Evolutionary conservation across 2,888 invertebrate genomes (phyloP), one percentile per base, ranked within the genome.

Genomic region (Lissocephala sabroskyi): DNA sequence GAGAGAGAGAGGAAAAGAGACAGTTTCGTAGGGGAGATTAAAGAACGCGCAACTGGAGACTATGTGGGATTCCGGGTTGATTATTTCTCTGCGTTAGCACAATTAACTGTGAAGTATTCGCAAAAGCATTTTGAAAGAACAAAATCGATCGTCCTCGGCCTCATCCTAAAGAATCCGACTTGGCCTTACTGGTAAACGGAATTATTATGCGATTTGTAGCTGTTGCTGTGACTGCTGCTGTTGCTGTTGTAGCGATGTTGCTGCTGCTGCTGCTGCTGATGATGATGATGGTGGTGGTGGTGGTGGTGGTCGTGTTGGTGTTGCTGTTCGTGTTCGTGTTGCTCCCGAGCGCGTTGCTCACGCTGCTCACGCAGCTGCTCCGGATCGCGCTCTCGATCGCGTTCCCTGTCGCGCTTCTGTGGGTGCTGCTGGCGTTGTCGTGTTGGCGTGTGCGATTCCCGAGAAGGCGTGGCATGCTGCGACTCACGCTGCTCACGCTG

Each of bases 151-250:
- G 23, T 41, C 37, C 45, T n/a, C n/a, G n/a, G n/a, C n/a, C n/a
- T n/a, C n/a, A n/a, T n/a, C n/a, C n/a, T n/a, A n/a, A n/a, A n/a
- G n/a, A 35, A 17, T 35, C 10, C 16, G 35, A 35, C 1, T 56
- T 41, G 40, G 47, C 40, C 49, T 77, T 55, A 81, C 61, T 82
- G 82, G 80, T 81, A 81, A 82, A 82, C 82, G 79, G 80, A 81
- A 80, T 81, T 81, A 79, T 81, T 73, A 81, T 82, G 78, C 57
- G 59, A 58, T 65, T 80, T 81, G 60, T 74, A 80, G 81, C 63
- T 80, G 63, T 71, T 79, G 78, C 35, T 54, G 42, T 16, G 54
- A 52, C 57, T 56, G 52, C 33, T 52, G 54, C 32, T 56, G 43
- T 71, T 68, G 59, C 52, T 59, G 66, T 56, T 68, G 71, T 75